Evolutionary conservation across 2,888 invertebrate species (phyloP).

Genomic region (Empis stercorea): DNA sequence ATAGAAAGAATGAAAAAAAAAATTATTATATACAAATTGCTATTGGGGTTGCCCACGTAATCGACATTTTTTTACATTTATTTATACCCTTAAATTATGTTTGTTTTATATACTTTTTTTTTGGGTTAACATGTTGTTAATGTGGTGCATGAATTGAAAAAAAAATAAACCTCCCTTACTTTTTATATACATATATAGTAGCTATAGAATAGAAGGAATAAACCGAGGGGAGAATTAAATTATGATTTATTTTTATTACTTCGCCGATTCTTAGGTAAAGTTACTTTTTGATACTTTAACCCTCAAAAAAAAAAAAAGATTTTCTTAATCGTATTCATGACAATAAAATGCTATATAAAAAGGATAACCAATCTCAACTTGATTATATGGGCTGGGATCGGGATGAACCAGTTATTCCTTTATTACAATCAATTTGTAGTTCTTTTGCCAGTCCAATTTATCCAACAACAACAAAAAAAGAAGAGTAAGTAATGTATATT

Average conservation of each 20-base stretch:
- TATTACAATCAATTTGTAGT: conserved; percentile 38
- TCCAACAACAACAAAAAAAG: too few species aligned
- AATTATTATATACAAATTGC: conserved; percentile 38
- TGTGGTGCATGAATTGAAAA: conserved; percentile 23
- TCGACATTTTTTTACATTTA: conserved; percentile 22
- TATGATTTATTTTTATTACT: conserved; percentile 16
- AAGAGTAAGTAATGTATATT: too few species aligned
- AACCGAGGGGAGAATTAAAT: conserved; percentile 13
- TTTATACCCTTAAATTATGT: conserved; percentile 6
- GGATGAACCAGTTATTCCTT: conserved; percentile 35
- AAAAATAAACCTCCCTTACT: conserved; percentile 15
- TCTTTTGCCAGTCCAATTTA: conserved; percentile 20
- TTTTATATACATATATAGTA: conserved; percentile 3
- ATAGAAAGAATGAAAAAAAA: conserved; percentile 23
- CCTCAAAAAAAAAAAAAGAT: too few species aligned
- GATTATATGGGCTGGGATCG: conserved; percentile 31
- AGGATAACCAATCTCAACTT: conserved; percentile 19
- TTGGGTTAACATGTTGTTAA: conserved; percentile 34
- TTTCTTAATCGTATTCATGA: conserved; percentile 16
- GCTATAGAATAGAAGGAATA: conserved; percentile 13
- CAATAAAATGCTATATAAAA: conserved; percentile 11
- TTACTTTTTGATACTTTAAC: conserved; percentile 13
- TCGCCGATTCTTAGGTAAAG: conserved; percentile 8
- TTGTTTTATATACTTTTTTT: conserved; percentile 14
- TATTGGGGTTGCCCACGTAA: conserved; percentile 37